Percentiles rank a stretch among this genome's conserved stretches.
These are phyloP conservation scores for Dicrurus megarhynchus DNA, from an alignment of 2,113 vertebrate genomes.

Conservation along the genomic window DNA sequence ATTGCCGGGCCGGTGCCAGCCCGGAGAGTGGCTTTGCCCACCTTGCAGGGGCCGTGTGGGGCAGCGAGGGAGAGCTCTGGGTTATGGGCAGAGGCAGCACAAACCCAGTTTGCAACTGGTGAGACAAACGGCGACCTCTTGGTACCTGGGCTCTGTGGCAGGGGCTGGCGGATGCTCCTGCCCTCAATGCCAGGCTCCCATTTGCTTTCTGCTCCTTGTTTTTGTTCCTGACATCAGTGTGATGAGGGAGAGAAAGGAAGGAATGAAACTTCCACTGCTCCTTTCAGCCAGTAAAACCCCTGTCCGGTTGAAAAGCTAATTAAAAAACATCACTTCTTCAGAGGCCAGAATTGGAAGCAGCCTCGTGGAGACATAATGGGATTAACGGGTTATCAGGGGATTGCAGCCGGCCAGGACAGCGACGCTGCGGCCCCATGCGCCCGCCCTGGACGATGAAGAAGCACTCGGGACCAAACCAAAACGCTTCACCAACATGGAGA, in stretches of 20 bases:
- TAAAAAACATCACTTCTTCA: constrained; percentile 51
- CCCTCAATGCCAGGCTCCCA: background rate
- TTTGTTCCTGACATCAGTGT: background rate
- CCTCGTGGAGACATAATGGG: constrained; percentile 47
- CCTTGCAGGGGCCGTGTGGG: background rate
- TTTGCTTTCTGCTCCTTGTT: background rate
- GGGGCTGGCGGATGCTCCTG: background rate
- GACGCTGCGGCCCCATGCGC: background rate
- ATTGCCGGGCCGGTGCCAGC: background rate
- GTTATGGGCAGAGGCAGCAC: no score
- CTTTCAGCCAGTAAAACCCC: background rate
- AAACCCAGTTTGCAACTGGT: rapidly evolving
- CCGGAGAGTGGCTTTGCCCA: rapidly evolving
- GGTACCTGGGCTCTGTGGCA: rapidly evolving
- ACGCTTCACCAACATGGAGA: rapidly evolving
- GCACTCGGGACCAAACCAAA: background rate
- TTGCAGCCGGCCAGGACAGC: background rate
- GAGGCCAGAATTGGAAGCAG: constrained; percentile 46
- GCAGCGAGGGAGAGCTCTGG: background rate
- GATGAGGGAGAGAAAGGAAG: background rate
- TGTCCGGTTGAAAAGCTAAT: constrained; percentile 7
- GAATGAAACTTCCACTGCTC: background rate
- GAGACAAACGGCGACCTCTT: background rate
- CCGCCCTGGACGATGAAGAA: background rate
- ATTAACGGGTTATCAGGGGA: constrained; percentile 29